Percentiles rank a stretch among this genome's conserved stretches.
Conservation (phyloP, 2,797 vertebrate genomes). For the Peromyscus eremicus region DNA sequence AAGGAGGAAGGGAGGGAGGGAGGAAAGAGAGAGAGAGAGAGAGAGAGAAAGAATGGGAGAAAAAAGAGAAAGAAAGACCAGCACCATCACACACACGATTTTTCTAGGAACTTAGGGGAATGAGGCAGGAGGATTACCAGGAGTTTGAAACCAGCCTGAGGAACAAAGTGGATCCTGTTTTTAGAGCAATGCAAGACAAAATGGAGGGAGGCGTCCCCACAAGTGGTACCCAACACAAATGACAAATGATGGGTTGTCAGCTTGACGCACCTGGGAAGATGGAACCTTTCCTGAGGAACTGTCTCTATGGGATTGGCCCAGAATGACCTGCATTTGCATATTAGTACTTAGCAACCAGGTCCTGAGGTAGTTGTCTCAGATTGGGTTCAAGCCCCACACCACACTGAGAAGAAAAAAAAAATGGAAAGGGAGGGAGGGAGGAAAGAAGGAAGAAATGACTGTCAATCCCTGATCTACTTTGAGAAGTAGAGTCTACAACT, state of each 20-base stretch:
- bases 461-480: not conserved
- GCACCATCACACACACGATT: not conserved
- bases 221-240: not conserved
- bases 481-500: not conserved
- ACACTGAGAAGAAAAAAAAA: too few relatives aligned
- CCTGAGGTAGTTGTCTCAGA: not conserved
- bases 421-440: not conserved
- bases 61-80: not conserved
- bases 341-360: not conserved
- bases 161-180: not conserved
- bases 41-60: not conserved
- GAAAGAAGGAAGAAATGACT: not conserved
- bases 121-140: not conserved
- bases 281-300: not conserved
- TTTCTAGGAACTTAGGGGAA: not conserved
- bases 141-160: not conserved
- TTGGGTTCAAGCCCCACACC: not conserved
- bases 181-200: not conserved
- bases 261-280: not conserved
- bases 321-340: not conserved
- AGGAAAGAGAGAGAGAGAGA: too few relatives aligned
- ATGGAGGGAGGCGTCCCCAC: not conserved
- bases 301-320: not conserved
- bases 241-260: too few relatives aligned
- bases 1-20: too few relatives aligned